Evolutionary conservation across 2,797 vertebrate species (phyloP), one percentile per base, ranked within the genome.

Genomic region (Acropternis orthonyx): DNA sequence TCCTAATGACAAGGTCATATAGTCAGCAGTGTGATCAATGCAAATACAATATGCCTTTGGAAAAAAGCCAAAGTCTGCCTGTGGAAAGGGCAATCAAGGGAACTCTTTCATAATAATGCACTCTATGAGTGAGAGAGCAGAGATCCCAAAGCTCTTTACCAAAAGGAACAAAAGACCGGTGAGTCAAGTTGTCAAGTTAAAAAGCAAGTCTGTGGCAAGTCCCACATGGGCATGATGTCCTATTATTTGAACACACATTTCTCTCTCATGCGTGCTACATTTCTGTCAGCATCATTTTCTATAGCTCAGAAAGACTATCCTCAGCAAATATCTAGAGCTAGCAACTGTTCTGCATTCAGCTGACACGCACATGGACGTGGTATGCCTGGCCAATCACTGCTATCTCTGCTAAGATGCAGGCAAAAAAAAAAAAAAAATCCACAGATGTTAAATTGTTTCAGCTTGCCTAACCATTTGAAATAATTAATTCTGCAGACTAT

Each of bases 371-470:
- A 72, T 54, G 65, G 88, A 88, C 0, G 0, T 44, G 68, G 37
- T 56, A 72, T 34, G 65, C 62, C 51, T 65, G 62, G 62, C 93
- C 82, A 95, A 95, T 93, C 79, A 39, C 76, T 67, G 91, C 75
- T 91, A 74, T 91, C 76, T 85, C 76, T 88, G 62, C 39, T 84
- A 81, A 94, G 74, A 84, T 0, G 0, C 43, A 88, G 58, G 62
- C 4, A 36, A 59, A 77, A 34, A 8, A 63, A 63, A 63, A 63
- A 8, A 61, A 65, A 41, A 81, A 82, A 63, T 48, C 49, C 88
- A 88, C 93, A 95, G 95, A 96, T 96, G 93, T 95, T 95, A 92
- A 92, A 94, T 92, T 94, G 85, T 91, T 81, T 81, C 93, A 95
- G 93, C 82, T 95, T 91, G 66, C 66, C 79, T 89, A 91, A 78